phyloP scores from a whole-genome alignment of 2,888 invertebrate genomes.

The Lagria hirta region DNA sequence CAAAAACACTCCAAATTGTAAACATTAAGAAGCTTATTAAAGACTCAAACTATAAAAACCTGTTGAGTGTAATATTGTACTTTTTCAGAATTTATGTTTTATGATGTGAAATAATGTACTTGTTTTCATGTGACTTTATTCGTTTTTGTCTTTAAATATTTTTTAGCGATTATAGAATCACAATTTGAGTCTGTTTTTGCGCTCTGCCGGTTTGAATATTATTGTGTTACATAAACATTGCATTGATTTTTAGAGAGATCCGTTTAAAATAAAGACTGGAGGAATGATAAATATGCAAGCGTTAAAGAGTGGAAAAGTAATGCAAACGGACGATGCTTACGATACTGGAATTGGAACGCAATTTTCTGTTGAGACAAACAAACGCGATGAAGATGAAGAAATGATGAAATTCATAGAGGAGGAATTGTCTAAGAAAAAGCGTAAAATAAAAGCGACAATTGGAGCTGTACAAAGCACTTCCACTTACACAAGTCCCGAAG shows the following conservation, averaged over 20 bases:
- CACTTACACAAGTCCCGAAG: slow-evolving; percentile 70
- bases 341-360: slow-evolving; percentile 94
- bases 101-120: too few species aligned
- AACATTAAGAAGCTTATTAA: too few species aligned
- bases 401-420: slow-evolving; percentile 94
- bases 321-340: slow-evolving; percentile 85
- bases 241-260: slow-evolving; percentile 62
- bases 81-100: too few species aligned
- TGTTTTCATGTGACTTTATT: too few species aligned
- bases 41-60: too few species aligned
- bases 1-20: too few species aligned
- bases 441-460: slow-evolving; percentile 50
- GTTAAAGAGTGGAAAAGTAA: slow-evolving; percentile 76
- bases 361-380: slow-evolving; percentile 97
- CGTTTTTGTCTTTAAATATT: too few species aligned
- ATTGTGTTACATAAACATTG: too few species aligned
- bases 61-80: too few species aligned
- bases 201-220: too few species aligned
- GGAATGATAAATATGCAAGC: slow-evolving; percentile 90
- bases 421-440: slow-evolving; percentile 79
- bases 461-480: slow-evolving; percentile 34
- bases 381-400: slow-evolving; percentile 97
- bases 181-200: too few species aligned
- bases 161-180: too few species aligned
- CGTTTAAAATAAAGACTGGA: slow-evolving; percentile 76